A percentile compares a stretch with the other conserved stretches of the same genome.
These are phyloP conservation scores for Propsilocerus akamusi DNA, from an alignment of 1,140 invertebrate species.

Conservation along the genomic window DNA sequence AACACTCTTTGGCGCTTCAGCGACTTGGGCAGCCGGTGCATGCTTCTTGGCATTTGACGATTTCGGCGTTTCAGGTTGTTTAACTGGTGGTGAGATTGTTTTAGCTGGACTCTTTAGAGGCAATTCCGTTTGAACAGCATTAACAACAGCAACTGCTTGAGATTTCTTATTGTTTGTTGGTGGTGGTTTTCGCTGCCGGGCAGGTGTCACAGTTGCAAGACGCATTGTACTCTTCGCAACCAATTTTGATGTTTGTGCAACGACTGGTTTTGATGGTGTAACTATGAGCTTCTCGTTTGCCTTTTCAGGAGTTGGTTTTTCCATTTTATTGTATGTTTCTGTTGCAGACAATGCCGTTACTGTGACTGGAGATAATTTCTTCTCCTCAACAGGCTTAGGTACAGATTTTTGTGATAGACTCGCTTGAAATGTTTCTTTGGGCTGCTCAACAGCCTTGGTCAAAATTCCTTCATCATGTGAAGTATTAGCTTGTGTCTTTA, in stretches of 20 bases:
- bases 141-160: background rate
- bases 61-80: background rate
- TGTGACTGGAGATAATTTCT: background rate
- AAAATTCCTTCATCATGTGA: too few species aligned
- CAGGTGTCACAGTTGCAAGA: background rate
- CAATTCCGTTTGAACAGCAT: background rate
- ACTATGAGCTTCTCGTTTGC: background rate
- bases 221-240: background rate
- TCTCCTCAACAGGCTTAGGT: background rate
- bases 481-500: too few species aligned
- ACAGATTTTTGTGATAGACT: background rate
- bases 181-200: background rate
- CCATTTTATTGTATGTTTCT: background rate
- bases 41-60: background rate
- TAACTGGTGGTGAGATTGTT: background rate
- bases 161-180: constrained; percentile 1
- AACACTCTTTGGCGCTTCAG: background rate
- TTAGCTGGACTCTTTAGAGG: background rate
- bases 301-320: background rate
- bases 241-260: background rate
- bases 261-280: background rate
- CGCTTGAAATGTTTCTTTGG: background rate
- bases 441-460: background rate
- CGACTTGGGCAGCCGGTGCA: background rate
- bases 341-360: background rate